Base-by-base conservation (phyloP, 2,888 invertebrate species). In the Eumacrocentrus americanus region DNA sequence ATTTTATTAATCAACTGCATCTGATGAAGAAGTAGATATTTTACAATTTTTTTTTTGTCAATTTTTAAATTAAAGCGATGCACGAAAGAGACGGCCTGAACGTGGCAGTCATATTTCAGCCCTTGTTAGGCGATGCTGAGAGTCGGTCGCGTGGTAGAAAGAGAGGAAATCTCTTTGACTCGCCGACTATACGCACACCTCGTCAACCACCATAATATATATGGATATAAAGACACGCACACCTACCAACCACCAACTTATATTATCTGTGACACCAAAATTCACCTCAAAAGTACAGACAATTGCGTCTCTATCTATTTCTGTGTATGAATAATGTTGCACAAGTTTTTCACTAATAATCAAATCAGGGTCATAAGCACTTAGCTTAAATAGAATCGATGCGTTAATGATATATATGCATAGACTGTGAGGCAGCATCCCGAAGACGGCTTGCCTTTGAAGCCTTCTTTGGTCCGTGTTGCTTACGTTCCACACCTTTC, bases 121-220 rank as follows among this genome's bases (percentile, higher is more conserved):
- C 73, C 77, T 77, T 77, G 76, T 77, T 77, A 77, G 75, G 73
- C 75, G 70, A 72, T 71, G 73, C 72, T 72, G 73, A 29, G 44
- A 44, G 23, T 74, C 72, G 71, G 70, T 70, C 66, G 75, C 67
- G 66, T 71, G 71, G 47, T 71, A 71, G 72, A 72, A 71, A 72
- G 74, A 73, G 75, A 74, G 74, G 72, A 76, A 76, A 77, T 76
- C 76, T 72, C 76, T 77, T 77, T 77, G 77, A 77, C 77, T 74
- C 71, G 77, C 77, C 77, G 76, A 59, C 76, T 69, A 75, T 72
- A 72, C 75, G 74, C 75, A 9, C 44, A 11, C 44, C n/a, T n/a
- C n/a, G n/a, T n/a, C n/a, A n/a, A n/a, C n/a, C n/a, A n/a, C n/a
- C n/a, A n/a, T n/a, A n/a, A n/a, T n/a, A n/a, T n/a, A n/a, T n/a